Evolutionary conservation across 2,113 vertebrate species (phyloP), one percentile per base, ranked within the genome.

Genomic region (Bombycilla garrulus): DNA sequence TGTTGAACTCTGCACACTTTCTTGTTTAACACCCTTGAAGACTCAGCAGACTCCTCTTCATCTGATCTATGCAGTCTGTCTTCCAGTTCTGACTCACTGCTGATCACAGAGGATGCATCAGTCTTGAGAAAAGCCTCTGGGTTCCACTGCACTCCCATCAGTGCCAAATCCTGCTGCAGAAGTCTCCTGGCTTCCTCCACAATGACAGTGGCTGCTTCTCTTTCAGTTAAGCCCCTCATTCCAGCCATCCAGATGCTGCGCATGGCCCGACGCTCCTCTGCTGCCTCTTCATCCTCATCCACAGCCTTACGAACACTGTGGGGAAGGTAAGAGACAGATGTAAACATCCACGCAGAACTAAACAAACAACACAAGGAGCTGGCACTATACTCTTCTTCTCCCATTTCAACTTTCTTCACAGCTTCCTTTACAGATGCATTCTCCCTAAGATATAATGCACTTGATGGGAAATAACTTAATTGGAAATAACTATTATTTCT

Each of bases 221-320:
- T 97, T 95, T 99, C 99, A 1, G 98, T 99, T 91, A 99, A 97
- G 44, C 98, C 98, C 88, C 98, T 99, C 80, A 98, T 98, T 29
- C 99, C 98, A 6, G 98, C 96, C 72, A 99, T 97, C 99, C 99
- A 99, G 92, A 99, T 95, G 45, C 98, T 98, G 51, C 97, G 98
- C 66, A 98, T 95, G 25, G 95, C 97, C 80, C 98, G 98, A 38
- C 99, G 98, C 92, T 99, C 99, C 48, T 98, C 98, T 60, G 97
- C 99, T 28, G 99, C 98, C 81, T 97, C 97, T 78, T 99, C 99
- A 61, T 98, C 99, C 95, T 99, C 99, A 95, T 99, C 99, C 87
- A 98, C 98, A 24, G 99, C 99, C 86, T 98, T 98, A 31, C 98
- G 98, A 56, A 70, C n/a, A 10, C 98, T 98, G 69, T 3, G 16